phyloP scores from a whole-genome alignment of 2,113 vertebrate species.

The Danionella cerebrum region DNA sequence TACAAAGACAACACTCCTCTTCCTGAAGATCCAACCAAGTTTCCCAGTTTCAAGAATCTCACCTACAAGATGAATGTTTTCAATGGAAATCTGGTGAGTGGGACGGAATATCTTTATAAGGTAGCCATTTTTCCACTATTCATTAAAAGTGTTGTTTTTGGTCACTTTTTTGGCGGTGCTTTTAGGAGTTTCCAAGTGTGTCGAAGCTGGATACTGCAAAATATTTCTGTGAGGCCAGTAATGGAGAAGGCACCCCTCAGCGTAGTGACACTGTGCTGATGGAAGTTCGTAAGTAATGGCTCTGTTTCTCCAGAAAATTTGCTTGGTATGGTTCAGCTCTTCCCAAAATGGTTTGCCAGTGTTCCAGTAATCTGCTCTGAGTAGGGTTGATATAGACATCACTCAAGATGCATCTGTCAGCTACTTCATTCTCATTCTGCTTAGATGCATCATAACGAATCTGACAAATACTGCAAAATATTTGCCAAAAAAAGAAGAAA shows the following conservation, averaged over 20 bases:
- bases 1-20: constrained; percentile 51
- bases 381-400: too few relatives aligned
- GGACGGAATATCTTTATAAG: too few relatives aligned
- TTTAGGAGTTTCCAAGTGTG: constrained; percentile 47
- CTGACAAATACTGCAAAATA: too few relatives aligned
- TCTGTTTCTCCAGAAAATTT: too few relatives aligned
- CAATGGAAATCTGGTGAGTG: constrained; percentile 58
- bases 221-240: constrained; percentile 59
- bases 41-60: constrained; percentile 50
- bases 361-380: too few relatives aligned
- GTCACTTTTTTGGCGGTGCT: background rate
- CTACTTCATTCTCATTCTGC: too few relatives aligned
- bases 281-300: constrained; percentile 61
- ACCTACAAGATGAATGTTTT: constrained; percentile 48
- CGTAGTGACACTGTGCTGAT: constrained; percentile 40
- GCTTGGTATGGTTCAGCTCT: too few relatives aligned
- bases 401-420: too few relatives aligned
- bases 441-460: too few relatives aligned
- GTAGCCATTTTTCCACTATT: too few relatives aligned
- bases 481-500: too few relatives aligned
- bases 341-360: too few relatives aligned
- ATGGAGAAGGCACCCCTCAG: constrained; percentile 50
- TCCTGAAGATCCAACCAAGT: constrained; percentile 53
- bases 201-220: constrained; percentile 39
- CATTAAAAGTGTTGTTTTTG: background rate